Evolutionary conservation across 2,797 vertebrate genomes (phyloP), one percentile per base, ranked within the genome.

Genomic region (Antrozous pallidus): DNA sequence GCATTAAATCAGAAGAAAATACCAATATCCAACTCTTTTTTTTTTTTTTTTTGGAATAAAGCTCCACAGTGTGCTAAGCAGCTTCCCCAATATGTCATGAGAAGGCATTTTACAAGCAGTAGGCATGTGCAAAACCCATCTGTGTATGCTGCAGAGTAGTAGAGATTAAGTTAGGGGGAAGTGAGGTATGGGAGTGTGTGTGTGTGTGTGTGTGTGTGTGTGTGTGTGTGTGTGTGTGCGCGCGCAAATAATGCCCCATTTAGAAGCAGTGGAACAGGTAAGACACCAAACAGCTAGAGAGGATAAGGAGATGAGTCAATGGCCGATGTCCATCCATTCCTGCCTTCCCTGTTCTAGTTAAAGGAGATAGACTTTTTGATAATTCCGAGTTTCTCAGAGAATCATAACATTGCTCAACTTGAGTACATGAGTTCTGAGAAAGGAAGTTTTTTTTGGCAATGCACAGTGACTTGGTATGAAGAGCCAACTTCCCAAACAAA

Each of bases 401-500:
- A 95, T 94, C 94, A 81, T 85, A 96, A 96, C 96, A 97, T 96
- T 97, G 97, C 95, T 97, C 95, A 96, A 97, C 75, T 80, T 87
- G 56, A 91, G 84, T 96, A 95, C 97, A 97, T 87, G 96, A 97
- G 94, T 96, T 96, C 96, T 96, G 93, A 96, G 95, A 96, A 97
- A 98, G 98, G 98, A 98, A 97, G 98, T 98, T 98, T 98, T 91
- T 97, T 97, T 98, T 98, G 98, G 97, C 97, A 96, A 78, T 36
- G 71, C 82, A 67, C 51, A 88, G 93, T 93, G 94, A 97, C 96
- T 96, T 94, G 95, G 97, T 95, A 97, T 88, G 94, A 97, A 97
- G 96, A 97, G 97, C 97, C 98, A 98, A 97, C 97, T 98, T 98
- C 97, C 95, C 97, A 97, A 97, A 97, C 97, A 97, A 96, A 98